These are phyloP conservation scores for Ptychoptera contaminata DNA, from an alignment of 2,888 invertebrate genomes.

Conservation along the genomic window DNA sequence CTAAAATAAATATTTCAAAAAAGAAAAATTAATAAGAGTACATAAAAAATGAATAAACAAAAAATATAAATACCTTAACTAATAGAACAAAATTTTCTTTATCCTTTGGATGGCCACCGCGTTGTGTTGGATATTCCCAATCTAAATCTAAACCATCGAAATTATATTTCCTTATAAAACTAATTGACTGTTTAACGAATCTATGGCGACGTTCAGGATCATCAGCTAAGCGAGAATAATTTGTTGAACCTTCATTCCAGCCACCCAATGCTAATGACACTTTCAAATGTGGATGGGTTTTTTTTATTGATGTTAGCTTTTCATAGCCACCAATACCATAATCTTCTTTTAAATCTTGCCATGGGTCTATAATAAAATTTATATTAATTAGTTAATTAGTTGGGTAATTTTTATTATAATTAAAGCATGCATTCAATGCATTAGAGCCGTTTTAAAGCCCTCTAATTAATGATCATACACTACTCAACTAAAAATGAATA, in stretches of 20 bases:
- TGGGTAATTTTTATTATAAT: no score
- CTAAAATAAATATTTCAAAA: slow-evolving; percentile 28
- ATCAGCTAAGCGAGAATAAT: slow-evolving; percentile 40
- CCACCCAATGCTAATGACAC: slow-evolving; percentile 71
- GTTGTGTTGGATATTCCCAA: slow-evolving; percentile 71
- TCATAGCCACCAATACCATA: slow-evolving; percentile 59
- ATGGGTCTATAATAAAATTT: slow-evolving; percentile 40
- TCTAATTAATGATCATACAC: no score
- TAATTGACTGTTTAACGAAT: slow-evolving; percentile 54
- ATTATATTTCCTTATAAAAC: slow-evolving; percentile 38
- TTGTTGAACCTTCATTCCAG: slow-evolving; percentile 74
- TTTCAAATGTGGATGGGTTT: slow-evolving; percentile 52
- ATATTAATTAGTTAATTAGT: background rate
- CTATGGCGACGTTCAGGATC: slow-evolving; percentile 41
- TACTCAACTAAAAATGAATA: no score
- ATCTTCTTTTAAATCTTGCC: slow-evolving; percentile 59
- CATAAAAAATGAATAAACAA: no score
- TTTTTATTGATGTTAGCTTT: slow-evolving; percentile 47
- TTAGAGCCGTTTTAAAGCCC: no score
- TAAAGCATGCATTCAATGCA: no score
- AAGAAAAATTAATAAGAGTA: no score
- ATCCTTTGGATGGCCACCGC: slow-evolving; percentile 59
- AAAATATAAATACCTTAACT: slow-evolving; percentile 43
- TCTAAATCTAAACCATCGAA: slow-evolving; percentile 37
- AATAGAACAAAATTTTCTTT: slow-evolving; percentile 59